phyloP scores from a whole-genome alignment of 2,113 vertebrate species.

The Sebastes schlegelii region DNA sequence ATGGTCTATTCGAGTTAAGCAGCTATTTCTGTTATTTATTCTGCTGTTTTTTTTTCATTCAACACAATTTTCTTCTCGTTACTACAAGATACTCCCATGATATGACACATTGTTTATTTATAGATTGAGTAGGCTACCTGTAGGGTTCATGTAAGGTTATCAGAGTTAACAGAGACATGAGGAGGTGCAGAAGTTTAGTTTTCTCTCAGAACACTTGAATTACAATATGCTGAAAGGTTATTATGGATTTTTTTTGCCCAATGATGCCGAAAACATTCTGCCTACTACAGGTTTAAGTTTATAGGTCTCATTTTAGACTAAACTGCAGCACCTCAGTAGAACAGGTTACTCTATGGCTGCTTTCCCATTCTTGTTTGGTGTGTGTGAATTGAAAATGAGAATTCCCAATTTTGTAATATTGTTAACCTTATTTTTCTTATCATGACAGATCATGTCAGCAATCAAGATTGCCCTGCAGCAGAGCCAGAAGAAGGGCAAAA shows the following conservation, averaged over 20 bases:
- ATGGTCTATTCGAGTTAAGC: neutral
- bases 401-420: neutral
- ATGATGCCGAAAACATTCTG: too few relatives aligned
- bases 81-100: too few relatives aligned
- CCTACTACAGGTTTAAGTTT: too few relatives aligned
- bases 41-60: neutral
- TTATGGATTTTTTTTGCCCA: too few relatives aligned
- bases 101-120: neutral
- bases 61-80: neutral
- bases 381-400: neutral
- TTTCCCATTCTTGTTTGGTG: neutral
- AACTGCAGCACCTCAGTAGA: neutral
- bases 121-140: neutral
- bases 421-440: neutral
- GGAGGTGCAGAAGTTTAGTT: too few relatives aligned
- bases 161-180: too few relatives aligned
- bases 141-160: neutral
- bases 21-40: neutral
- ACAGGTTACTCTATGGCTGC: neutral
- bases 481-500: slow-evolving; percentile 69
- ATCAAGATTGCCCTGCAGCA: slow-evolving; percentile 83
- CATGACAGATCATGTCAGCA: slow-evolving; percentile 86
- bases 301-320: neutral
- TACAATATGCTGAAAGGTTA: too few relatives aligned
- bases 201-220: too few relatives aligned